Evolutionary conservation across 2,888 invertebrate species (phyloP), one percentile per base, ranked within the genome.

Genomic region (Noctuana brunneofusca): DNA sequence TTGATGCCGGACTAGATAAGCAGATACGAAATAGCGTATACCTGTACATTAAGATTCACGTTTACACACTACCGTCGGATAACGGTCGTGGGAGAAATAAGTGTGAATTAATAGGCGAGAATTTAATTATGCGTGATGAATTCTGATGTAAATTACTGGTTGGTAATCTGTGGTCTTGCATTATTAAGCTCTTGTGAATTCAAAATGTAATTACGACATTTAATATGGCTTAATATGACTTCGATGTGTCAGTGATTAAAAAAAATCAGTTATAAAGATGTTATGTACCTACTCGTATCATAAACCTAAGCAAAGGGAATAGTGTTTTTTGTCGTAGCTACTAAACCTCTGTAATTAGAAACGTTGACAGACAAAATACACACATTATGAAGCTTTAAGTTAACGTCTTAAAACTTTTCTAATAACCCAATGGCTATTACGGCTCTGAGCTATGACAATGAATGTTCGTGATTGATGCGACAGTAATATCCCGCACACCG

Each of bases 401-500:
- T 27, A 6, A 27, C 27, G 27, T 5, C 5, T 27, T 27, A 27
- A n/a, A 27, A 27, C n/a, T 35, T 12, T 35, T 35, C 35, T 3
- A n/a, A 35, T 35, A 35, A n/a, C n/a, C 1, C n/a, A n/a, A n/a
- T 11, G 11, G 35, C 30, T 30, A 30, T 30, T 30, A 30, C 8
- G 8, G 30, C 35, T 41, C 16, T 41, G 41, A 74, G 76, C 77
- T 80, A 85, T 84, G 86, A 87, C 89, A 89, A 87, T 86, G 79
- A 78, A 76, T 74, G 71, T 68, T 69, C 69, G 78, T 87, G 88
- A 89, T 88, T 87, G 88, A 89, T 88, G 86, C 66, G 87, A 82
- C 83, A 83, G 86, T 83, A 87, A 89, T 89, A 79, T 84, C 72
- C 76, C 74, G 73, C 74, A 76, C 76, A 89, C 90, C 89, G 90